Base-by-base conservation (phyloP, 2,797 vertebrate genomes). In the Gambusia yucatana region DNA sequence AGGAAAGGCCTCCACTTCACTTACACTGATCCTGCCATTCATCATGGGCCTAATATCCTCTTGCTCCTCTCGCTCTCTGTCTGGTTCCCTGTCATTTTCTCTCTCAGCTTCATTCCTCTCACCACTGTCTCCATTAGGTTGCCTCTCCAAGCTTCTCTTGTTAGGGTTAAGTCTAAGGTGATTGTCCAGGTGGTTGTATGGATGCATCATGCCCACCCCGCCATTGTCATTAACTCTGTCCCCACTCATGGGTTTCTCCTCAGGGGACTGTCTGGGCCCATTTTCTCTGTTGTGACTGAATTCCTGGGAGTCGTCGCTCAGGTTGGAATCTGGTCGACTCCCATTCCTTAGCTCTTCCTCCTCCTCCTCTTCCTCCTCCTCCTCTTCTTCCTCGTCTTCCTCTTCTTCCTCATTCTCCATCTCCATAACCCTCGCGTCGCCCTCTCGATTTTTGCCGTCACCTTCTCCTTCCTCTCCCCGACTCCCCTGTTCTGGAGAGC, bases 291-390 rank as follows among this genome's bases (percentile, higher is more conserved):
- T 95, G 80, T 83, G 94, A 83, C 73, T 71, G 73, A 96, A 93
- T 87, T 95, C 94, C 8, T 93, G 93, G 0, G 95, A 96, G 94
- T 99, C 98, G 93, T 98, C 97, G 85, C 98, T 99, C 90, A 98
- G 96, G 87, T 97, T 99, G 2, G 98, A 99, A 85, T 97, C 97
- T 2, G 98, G 98, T 78, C 97, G 94, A 93, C 97, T 97, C 86
- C 98, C 98, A 3, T 98, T 98, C 86, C 97, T 96, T 20, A 97
- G 91, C 86, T 98, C 97, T 87, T 98, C 94, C 79, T 96, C 95
- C 46, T 96, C 95, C 65, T 96, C 95, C 46, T 95, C 95, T 77
- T 96, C 96, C 72, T 96, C 95, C 55, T 98, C 96, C 52, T 96
- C 95, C 5, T 96, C 96, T 17, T 96, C 96, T 22, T 96, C 95